Conservation (phyloP, 2,797 vertebrate genomes). For the Mergus octosetaceus region DNA sequence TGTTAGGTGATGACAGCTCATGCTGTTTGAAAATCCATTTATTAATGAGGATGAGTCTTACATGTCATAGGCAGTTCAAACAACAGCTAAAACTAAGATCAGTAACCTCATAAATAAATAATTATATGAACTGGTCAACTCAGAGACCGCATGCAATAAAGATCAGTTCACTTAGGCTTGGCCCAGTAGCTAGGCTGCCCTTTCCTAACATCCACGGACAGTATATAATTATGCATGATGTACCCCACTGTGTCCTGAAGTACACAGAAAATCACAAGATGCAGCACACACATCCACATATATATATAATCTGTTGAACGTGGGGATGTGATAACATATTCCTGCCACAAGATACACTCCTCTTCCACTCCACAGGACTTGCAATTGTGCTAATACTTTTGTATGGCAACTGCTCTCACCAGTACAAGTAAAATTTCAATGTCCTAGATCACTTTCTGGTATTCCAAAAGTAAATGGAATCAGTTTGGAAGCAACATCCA, state of each 20-base stretch:
- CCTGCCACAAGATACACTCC: neutral
- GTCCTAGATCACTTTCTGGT: neutral
- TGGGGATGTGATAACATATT: neutral
- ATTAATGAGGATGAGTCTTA: neutral
- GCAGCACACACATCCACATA: neutral
- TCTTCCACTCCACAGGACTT: neutral
- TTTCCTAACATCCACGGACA: neutral
- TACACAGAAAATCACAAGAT: neutral
- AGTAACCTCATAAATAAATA: neutral
- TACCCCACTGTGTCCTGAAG: neutral
- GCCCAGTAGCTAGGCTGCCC: neutral
- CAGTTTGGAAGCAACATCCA: neutral
- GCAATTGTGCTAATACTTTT: neutral
- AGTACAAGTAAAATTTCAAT: neutral
- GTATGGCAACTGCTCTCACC: neutral
- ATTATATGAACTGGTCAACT: neutral
- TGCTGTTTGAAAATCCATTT: neutral
- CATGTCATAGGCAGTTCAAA: neutral
- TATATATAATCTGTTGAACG: fast-evolving
- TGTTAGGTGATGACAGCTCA: neutral
- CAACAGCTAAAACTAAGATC: neutral
- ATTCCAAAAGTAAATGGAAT: neutral
- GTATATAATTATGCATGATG: neutral
- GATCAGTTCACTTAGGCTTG: neutral
- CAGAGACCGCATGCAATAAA: neutral